Evolutionary conservation across 2,113 vertebrate species (phyloP).

Genomic region (Hyaena hyaena): DNA sequence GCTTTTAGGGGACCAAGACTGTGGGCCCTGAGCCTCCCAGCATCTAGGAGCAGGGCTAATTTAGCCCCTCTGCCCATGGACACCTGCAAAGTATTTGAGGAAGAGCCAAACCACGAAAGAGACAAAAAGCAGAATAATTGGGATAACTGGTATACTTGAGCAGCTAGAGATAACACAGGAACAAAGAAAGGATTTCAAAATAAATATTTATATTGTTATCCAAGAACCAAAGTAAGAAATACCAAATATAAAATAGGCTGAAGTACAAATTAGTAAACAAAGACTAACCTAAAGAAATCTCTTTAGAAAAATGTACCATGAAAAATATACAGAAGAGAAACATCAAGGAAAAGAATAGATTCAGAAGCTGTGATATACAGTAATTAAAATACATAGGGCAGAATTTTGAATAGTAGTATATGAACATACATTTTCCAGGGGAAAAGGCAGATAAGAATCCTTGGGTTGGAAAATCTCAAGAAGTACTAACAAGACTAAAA

Average conservation of each 20-base stretch:
- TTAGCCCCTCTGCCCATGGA: neutral
- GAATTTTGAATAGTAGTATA: neutral
- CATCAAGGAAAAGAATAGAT: neutral
- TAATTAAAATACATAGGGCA: neutral
- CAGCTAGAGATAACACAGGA: neutral
- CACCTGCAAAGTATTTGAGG: neutral
- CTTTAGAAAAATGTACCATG: neutral
- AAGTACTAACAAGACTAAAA: neutral
- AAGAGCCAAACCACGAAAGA: neutral
- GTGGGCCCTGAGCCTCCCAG: neutral
- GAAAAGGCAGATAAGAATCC: neutral
- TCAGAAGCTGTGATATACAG: neutral
- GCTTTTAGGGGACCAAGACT: neutral
- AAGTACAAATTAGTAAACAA: neutral
- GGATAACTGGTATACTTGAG: neutral
- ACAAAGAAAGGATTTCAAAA: neutral
- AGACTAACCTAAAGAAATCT: neutral
- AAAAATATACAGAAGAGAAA: neutral
- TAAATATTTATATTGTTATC: neutral
- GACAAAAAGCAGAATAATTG: neutral
- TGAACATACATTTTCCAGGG: neutral
- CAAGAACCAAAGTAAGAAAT: neutral
- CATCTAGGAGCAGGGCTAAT: neutral
- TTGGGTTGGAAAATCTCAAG: neutral
- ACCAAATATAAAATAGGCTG: neutral